Conservation (phyloP, 2,113 vertebrate species). For the Grus americana region DNA sequence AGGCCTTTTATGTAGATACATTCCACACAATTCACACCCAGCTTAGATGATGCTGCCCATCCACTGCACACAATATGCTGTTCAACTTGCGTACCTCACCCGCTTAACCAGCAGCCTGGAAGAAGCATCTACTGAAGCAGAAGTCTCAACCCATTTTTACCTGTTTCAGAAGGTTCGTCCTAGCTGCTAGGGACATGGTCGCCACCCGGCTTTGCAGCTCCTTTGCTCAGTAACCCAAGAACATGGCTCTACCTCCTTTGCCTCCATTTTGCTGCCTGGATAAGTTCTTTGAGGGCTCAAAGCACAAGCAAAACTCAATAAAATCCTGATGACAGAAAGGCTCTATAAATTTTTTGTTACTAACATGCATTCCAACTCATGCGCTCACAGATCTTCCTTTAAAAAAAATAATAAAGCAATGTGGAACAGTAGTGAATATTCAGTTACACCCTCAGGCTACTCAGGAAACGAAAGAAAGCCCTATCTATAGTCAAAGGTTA, state of each 20-base stretch:
- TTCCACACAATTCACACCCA: slow-evolving; percentile 32
- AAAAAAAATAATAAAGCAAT: neutral
- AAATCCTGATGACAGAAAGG: neutral
- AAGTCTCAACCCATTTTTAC: neutral
- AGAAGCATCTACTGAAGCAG: neutral
- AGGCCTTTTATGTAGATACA: neutral
- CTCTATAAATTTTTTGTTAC: neutral
- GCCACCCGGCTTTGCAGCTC: neutral
- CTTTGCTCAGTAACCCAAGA: neutral
- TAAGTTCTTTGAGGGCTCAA: neutral
- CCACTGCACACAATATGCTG: neutral
- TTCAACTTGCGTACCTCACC: neutral
- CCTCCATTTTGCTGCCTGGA: neutral
- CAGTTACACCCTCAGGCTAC: neutral
- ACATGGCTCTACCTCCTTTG: neutral
- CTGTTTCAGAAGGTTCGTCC: neutral
- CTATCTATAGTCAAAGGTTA: neutral
- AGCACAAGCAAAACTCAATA: neutral
- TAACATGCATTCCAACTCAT: neutral
- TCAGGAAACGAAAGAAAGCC: neutral
- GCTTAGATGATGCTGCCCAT: neutral
- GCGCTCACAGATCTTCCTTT: neutral
- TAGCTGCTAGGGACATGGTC: neutral
- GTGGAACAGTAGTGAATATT: neutral
- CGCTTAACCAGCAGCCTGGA: neutral